Conservation (phyloP, 2,797 vertebrate genomes). For the Sebastes jordani region DNA sequence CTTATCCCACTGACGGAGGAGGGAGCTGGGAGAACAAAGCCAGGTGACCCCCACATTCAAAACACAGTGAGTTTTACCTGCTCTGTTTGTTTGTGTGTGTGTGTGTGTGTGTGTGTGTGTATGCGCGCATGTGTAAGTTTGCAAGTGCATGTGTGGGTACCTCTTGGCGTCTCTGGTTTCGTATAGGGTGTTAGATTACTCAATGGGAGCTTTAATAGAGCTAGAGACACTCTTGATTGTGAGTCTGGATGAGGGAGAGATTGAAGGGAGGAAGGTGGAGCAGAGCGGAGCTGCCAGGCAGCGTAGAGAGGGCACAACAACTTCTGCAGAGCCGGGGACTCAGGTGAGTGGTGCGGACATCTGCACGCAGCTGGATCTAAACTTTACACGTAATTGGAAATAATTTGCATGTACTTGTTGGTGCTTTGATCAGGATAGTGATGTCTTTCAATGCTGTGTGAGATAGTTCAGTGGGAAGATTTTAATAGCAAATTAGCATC, state of each 20-base stretch:
- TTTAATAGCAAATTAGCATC: not conserved
- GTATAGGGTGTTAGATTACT: conserved; percentile 81
- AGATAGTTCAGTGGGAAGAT: not conserved
- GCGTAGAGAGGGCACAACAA: conserved; percentile 52
- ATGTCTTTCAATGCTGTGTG: conserved; percentile 23
- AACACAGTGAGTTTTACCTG: conserved; percentile 60
- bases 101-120: not conserved
- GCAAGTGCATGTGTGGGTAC: conserved; percentile 33
- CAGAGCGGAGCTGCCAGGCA: conserved; percentile 43
- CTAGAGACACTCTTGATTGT: conserved; percentile 81
- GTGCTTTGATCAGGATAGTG: not conserved
- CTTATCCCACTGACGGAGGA: conserved; percentile 47
- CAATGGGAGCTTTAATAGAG: conserved; percentile 83
- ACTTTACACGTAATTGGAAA: not conserved
- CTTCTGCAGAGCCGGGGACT: conserved; percentile 61
- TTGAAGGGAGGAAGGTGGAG: conserved; percentile 61
- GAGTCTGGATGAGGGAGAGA: conserved; percentile 70
- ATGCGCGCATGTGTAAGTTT: conserved; percentile 38
- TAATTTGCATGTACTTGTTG: conserved; percentile 16
- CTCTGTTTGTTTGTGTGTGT: conserved; percentile 22
- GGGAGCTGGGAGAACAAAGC: conserved; percentile 63
- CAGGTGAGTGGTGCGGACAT: conserved; percentile 67
- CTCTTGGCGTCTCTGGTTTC: conserved; percentile 81
- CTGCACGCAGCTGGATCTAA: conserved; percentile 45
- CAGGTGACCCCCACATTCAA: conserved; percentile 71